Conservation (phyloP, 1,140 invertebrate genomes). For the Drosophila pachea region DNA sequence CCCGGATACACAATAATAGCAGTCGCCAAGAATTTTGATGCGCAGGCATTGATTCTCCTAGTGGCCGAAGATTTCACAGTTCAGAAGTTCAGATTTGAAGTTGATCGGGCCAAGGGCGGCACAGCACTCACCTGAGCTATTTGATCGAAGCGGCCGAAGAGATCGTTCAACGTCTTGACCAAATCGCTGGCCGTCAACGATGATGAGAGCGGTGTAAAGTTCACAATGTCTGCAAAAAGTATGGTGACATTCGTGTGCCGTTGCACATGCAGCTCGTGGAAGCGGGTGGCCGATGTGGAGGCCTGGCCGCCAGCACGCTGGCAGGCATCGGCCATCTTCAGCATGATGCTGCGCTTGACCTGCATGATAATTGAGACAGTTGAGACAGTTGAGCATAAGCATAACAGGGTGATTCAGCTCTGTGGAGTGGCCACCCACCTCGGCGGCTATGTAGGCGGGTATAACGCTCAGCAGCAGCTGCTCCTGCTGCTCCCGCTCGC, state of each 20-base stretch:
- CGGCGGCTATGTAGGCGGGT: conserved; percentile 86
- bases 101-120: no score
- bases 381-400: not conserved
- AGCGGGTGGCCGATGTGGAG: conserved; percentile 90
- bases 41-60: conserved; percentile 97
- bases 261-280: conserved; percentile 98
- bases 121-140: conserved; percentile 89
- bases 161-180: conserved; percentile 96
- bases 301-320: conserved; percentile 84
- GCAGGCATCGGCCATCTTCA: conserved; percentile 94
- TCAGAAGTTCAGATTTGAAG: no score
- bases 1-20: conserved; percentile 97
- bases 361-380: conserved; percentile 79
- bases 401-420: not conserved
- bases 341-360: conserved; percentile 95
- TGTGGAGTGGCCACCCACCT: no score
- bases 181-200: conserved; percentile 95
- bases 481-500: conserved; percentile 94
- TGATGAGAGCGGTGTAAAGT: conserved; percentile 96
- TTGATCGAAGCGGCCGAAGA: conserved; percentile 98
- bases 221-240: conserved; percentile 98
- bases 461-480: conserved; percentile 94
- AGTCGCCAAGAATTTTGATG: conserved; percentile 97
- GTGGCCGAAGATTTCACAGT: conserved; percentile 5
- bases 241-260: conserved; percentile 99